Evolutionary conservation across 1,140 invertebrate genomes (phyloP), one percentile per base, ranked within the genome.

Genomic region (Venustaconcha ellipsiformis): DNA sequence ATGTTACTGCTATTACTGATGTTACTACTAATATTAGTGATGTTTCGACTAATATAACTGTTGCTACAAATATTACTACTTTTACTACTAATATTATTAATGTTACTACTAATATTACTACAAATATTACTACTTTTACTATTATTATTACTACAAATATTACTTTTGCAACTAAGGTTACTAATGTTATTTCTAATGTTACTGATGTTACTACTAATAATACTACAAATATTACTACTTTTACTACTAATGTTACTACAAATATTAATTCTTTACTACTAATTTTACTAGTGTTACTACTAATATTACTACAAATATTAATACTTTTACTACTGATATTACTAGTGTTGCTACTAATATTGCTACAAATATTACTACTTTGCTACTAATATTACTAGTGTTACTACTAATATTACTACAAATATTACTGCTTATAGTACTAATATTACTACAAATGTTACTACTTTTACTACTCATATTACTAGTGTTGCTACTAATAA

Each of bases 291-390:
- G 56, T 68, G 5, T 57, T 68, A 74, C 63, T 67, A 68, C 72
- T 67, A 26, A 64, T 67, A 57, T 65, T 74, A 26, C 48, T 67
- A 58, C 65, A 58, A 67, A 55, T 74, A 63, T 57, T 67, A 56
- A 1, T 74, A 68, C 65, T 67, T 30, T 55, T 74, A 57, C 6
- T 67, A 74, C 37, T 74, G 30, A 55, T 74, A 68, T 37, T 67
- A 58, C 65, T 68, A 57, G 12, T 74, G 15, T 57, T 67, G 68
- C 57, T 74, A 63, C 72, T 67, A 6, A 55, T 67, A 55, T 57
- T 75, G 56, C 73, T 75, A 64, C 73, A 72, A 76, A 68, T 75
- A 70, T 23, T 75, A 62, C 67, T 62, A 57, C 70, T 14, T 60
- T 70, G 63, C 67, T 75, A 64, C 66, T 75, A 70, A 56, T 75